phyloP scores from a whole-genome alignment of 2,888 invertebrate species.

The Mimumesa dahlbomi region DNA sequence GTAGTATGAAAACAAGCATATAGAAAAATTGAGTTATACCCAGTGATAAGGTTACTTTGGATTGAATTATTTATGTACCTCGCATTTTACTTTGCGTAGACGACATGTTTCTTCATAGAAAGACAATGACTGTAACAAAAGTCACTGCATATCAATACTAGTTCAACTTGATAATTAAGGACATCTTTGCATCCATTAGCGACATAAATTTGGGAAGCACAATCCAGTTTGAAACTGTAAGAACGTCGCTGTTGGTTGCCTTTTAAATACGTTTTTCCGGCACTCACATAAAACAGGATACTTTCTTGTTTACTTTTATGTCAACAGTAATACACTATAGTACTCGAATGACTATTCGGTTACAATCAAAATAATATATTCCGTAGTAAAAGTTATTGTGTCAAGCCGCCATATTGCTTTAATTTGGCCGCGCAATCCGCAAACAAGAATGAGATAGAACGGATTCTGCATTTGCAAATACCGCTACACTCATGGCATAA shows the following conservation, averaged over 20 bases:
- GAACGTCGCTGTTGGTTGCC: neutral
- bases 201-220: slow-evolving; percentile 47
- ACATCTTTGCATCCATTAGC: slow-evolving; percentile 51
- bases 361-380: slow-evolving; percentile 55
- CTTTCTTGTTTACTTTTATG: neutral
- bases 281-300: neutral
- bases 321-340: slow-evolving; percentile 17
- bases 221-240: slow-evolving; percentile 14
- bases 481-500: neutral
- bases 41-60: slow-evolving; percentile 51
- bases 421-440: slow-evolving; percentile 63
- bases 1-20: neutral
- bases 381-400: slow-evolving; percentile 58
- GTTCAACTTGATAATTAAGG: slow-evolving; percentile 36
- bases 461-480: slow-evolving; percentile 10
- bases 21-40: slow-evolving; percentile 4
- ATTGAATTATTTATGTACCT: slow-evolving; percentile 60
- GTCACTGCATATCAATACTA: slow-evolving; percentile 31
- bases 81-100: slow-evolving; percentile 72
- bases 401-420: slow-evolving; percentile 68
- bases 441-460: slow-evolving; percentile 29
- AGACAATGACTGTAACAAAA: slow-evolving; percentile 12
- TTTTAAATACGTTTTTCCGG: neutral
- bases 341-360: slow-evolving; percentile 24
- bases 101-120: slow-evolving; percentile 64